Conservation (phyloP, 2,113 vertebrate genomes). For the Cisticola juncidis region DNA sequence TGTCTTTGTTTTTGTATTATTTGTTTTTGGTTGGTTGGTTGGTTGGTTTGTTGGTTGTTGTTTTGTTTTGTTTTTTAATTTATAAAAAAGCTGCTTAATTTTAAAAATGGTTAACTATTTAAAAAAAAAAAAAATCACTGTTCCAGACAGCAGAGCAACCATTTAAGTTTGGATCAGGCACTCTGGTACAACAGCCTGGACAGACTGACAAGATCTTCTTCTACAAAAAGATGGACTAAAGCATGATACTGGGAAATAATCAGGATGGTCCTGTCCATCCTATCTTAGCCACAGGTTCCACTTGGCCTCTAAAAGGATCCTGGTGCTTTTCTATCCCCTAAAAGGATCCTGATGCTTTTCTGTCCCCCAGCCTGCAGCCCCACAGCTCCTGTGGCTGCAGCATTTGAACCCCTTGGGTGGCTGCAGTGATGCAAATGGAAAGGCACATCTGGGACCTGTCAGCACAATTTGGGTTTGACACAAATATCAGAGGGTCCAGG, state of each 20-base stretch:
- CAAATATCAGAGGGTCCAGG: neutral
- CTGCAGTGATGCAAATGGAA: neutral
- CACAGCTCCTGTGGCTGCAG: neutral
- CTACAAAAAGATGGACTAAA: neutral
- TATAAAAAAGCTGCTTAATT: neutral
- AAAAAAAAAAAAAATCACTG: too few species aligned
- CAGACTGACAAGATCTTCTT: accelerated
- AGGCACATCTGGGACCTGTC: neutral
- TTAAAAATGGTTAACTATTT: neutral
- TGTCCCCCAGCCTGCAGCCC: neutral
- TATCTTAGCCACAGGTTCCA: neutral
- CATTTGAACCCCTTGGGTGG: neutral
- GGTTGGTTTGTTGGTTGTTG: too few species aligned
- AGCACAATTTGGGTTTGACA: neutral
- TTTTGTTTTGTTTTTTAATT: too few species aligned
- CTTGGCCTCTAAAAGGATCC: neutral
- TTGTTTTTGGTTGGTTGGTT: too few species aligned
- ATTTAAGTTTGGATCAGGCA: neutral
- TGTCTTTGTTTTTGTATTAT: neutral
- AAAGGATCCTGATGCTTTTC: neutral
- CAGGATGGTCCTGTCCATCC: neutral
- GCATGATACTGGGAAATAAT: neutral
- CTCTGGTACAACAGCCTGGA: neutral
- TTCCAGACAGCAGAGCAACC: neutral
- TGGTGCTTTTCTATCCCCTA: neutral